Evolutionary conservation across 1,140 invertebrate genomes (phyloP).

Genomic region (Drosophila eugracilis): DNA sequence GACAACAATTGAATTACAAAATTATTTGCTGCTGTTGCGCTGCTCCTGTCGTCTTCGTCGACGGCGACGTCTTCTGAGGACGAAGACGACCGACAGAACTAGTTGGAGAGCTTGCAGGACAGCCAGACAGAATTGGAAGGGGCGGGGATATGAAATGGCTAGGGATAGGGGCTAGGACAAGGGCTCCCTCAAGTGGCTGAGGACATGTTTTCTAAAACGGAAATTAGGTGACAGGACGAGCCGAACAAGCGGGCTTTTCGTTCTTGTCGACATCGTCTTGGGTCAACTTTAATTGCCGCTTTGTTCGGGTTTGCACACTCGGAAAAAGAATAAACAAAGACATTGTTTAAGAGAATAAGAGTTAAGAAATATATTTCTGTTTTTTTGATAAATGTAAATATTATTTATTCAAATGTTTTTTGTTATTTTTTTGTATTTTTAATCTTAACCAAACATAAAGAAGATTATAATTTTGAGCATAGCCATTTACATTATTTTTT

Average conservation of each 20-base stretch:
- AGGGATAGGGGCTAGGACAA: not conserved
- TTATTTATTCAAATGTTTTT: not conserved
- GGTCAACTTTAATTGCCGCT: constrained; percentile 75
- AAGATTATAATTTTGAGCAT: no score
- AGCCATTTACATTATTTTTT: no score
- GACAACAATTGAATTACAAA: constrained; percentile 81
- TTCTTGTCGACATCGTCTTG: constrained; percentile 64
- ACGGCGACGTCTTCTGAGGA: constrained; percentile 8
- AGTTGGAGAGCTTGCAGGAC: constrained; percentile 48
- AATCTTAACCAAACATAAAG: no score
- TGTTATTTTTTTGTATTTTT: no score
- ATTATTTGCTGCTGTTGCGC: constrained; percentile 59
- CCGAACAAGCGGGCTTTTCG: constrained; percentile 46
- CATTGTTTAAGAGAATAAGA: not conserved
- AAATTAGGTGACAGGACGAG: constrained; percentile 81
- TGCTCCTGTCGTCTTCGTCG: constrained; percentile 21
- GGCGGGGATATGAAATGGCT: not conserved
- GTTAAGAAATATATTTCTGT: not conserved
- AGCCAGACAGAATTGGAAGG: constrained; percentile 11
- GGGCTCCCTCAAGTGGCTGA: constrained; percentile 53
- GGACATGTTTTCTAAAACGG: constrained; percentile 78
- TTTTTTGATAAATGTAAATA: not conserved
- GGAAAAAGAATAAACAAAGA: not conserved
- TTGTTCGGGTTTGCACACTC: constrained; percentile 30
- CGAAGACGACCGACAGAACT: constrained; percentile 55